These are phyloP conservation scores for Camelus dromedarius DNA, from an alignment of 2,113 vertebrate genomes.

Conservation along the genomic window DNA sequence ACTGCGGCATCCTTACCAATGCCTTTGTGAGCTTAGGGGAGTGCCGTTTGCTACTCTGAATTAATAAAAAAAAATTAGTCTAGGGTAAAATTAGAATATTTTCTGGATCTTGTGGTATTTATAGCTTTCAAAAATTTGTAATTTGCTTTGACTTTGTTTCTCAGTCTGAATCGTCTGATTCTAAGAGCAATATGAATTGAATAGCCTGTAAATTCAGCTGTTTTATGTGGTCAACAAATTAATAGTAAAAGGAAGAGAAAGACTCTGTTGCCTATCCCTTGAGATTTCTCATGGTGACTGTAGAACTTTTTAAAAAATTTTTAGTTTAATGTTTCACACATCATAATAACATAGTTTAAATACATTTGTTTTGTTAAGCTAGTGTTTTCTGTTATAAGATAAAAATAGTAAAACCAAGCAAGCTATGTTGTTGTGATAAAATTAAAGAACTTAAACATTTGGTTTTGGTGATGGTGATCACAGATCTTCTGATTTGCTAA, in stretches of 20 bases:
- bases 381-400: not conserved
- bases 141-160: slow-evolving; percentile 31
- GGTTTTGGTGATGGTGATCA: not conserved
- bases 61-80: not conserved
- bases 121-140: not conserved
- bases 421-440: not conserved
- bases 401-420: not conserved
- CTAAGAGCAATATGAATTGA: not conserved
- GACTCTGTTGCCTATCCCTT: not conserved
- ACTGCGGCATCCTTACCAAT: not conserved
- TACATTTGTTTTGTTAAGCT: not conserved
- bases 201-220: not conserved
- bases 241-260: not conserved
- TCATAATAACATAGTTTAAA: not conserved
- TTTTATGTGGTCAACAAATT: not conserved
- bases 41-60: not conserved
- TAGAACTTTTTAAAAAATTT: not conserved
- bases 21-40: not conserved
- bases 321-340: not conserved
- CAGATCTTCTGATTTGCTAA: not conserved
- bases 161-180: not conserved
- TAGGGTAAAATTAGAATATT: not conserved
- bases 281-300: not conserved
- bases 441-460: not conserved
- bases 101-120: not conserved